Conservation (phyloP, 2,888 invertebrate genomes). For the Diarsia brunnea region DNA sequence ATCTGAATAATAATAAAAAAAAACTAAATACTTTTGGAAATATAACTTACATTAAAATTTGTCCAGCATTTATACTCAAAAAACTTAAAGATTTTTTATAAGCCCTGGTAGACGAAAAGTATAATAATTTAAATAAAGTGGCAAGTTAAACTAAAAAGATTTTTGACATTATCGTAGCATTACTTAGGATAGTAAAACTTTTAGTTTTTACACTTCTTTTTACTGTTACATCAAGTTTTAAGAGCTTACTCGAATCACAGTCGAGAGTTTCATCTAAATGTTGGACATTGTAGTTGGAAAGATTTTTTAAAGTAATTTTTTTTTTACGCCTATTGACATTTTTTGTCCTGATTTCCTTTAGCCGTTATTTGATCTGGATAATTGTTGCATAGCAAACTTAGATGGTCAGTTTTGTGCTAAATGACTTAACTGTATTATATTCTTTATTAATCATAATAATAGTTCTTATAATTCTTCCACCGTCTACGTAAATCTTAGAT, state of each 20-base stretch:
- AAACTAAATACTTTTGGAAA: no score
- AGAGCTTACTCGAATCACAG: constrained; percentile 25
- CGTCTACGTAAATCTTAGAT: neutral
- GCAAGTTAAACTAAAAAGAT: constrained; percentile 15
- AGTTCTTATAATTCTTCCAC: no score
- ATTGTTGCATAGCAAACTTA: neutral
- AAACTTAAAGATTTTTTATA: neutral
- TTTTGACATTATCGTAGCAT: constrained; percentile 15
- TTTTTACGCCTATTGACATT: neutral
- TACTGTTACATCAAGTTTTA: constrained; percentile 23
- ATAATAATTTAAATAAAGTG: constrained; percentile 20
- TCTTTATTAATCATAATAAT: neutral
- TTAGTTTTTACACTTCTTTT: constrained; percentile 26
- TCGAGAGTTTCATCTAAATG: constrained; percentile 19
- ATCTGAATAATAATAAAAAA: no score
- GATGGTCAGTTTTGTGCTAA: neutral
- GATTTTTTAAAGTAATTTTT: neutral
- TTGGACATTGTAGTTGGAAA: constrained; percentile 16
- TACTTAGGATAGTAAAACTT: constrained; percentile 18
- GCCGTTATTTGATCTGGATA: neutral
- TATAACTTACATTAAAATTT: neutral
- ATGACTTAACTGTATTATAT: neutral
- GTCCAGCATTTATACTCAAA: neutral
- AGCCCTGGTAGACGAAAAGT: neutral
- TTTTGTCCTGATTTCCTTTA: neutral